Evolutionary conservation across 2,797 vertebrate genomes (phyloP).

Genomic region (Toxotes lorentzi): DNA sequence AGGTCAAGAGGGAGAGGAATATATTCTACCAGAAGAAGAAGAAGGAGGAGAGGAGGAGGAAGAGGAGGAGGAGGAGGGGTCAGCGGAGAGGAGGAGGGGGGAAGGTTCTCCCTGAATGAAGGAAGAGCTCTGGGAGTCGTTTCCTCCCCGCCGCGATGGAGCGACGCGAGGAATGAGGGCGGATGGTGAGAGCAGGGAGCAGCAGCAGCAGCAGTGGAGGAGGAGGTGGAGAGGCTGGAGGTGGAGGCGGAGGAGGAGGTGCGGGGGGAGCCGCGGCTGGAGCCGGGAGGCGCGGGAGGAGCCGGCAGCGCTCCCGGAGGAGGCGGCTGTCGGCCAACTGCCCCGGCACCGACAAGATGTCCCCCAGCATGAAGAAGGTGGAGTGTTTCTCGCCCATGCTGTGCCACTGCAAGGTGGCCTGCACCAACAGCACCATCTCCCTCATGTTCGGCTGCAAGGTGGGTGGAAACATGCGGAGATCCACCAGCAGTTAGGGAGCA

Average conservation of each 20-base stretch:
- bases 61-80: slow-evolving; percentile 51
- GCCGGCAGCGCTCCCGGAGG: slow-evolving; percentile 82
- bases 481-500: too few relatives aligned
- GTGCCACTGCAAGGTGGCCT: slow-evolving; percentile 93
- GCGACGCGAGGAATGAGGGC: slow-evolving; percentile 87
- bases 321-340: slow-evolving; percentile 83
- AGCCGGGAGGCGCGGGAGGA: slow-evolving; percentile 62
- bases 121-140: slow-evolving; percentile 79
- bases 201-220: slow-evolving; percentile 84
- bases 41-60: slow-evolving; percentile 15
- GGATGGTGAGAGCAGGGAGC: slow-evolving; percentile 88
- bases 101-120: slow-evolving; percentile 80
- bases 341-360: slow-evolving; percentile 86
- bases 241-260: slow-evolving; percentile 74
- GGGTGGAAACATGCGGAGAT: slow-evolving; percentile 73
- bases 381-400: slow-evolving; percentile 91
- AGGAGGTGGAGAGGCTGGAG: slow-evolving; percentile 79
- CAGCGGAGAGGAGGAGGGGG: slow-evolving; percentile 42
- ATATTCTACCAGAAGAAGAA: slow-evolving; percentile 39
- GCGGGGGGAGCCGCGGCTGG: slow-evolving; percentile 67
- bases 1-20: slow-evolving; percentile 60
- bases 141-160: slow-evolving; percentile 79
- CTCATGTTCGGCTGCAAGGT: slow-evolving; percentile 95
- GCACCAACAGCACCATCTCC: slow-evolving; percentile 90
- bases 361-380: slow-evolving; percentile 87